Evolutionary conservation across 2,113 vertebrate species (phyloP), one percentile per base, ranked within the genome.

Genomic region (Amblyopsis rosae): DNA sequence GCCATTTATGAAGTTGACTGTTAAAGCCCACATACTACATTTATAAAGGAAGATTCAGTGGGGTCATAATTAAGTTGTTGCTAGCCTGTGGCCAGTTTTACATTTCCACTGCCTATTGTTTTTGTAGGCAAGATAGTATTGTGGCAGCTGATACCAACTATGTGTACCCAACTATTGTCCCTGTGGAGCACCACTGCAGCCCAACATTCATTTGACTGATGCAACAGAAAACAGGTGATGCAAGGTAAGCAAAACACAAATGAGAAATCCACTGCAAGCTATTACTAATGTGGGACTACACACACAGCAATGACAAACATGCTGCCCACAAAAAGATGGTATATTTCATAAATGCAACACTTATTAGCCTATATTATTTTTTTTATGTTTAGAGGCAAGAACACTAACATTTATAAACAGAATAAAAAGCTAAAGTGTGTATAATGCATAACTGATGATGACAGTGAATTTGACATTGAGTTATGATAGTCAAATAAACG

Each of bases 151-250:
- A 70, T 73, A 45, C 62, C 16, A 32, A 62, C 15, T 75, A 12
- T 63, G 45, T n/a, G 60, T 49, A 48, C 61, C 1, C 54, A 60
- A 69, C 9, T 62, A 62, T 7, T 19, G 3, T 12, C n/a, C 62
- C 4, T 54, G 16, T 41, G 9, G n/a, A 33, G 16, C 45, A 1
- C 8, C 41, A 17, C 26, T 70, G 46, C 76, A 68, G 62, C 41
- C 62, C 35, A 10, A 26, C 63, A 74, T 82, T 59, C 19, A 56
- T 76, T 57, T 72, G 62, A 72, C 81, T 90, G 88, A 90, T 80
- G 90, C 70, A 90, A 87, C 76, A 50, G 78, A 88, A 91, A 92
- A 92, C 90, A 92, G 65, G 73, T 91, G 91, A 92, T 88, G 90
- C 87, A 92, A 92, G 87, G 59, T 50, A 13, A 70, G 70, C 48